Base-by-base conservation (phyloP, 2,113 vertebrate species). In the Henicopernis longicauda region DNA sequence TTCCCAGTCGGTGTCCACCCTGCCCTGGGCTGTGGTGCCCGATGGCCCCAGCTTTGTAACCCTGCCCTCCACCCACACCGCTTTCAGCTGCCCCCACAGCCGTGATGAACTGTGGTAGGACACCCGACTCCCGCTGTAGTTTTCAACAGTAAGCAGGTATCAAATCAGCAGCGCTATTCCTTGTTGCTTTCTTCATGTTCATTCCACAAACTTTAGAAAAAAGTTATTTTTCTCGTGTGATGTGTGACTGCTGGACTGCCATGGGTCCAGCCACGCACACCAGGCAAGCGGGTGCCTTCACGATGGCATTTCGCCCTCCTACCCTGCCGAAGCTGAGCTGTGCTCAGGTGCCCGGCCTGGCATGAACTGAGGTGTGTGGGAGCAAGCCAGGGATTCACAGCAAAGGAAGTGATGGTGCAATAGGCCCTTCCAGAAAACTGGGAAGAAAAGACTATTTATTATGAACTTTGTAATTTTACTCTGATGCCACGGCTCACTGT, bases 221-320 rank as follows among this genome's bases (percentile, higher is more conserved):
- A 10, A 50, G 49, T 52, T 72, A 23, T 26, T 34, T 32, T 84
- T 32, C 23, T 34, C 3, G 1, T 6, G 19, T 26, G 40, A 5
- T 7, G 7, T 2, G 16, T 16, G 16, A 40, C 25, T 36, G 27
- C 66, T 4, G 1, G 66, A 34, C 66, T n/a, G 71, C 9, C 3
- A 17, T 8, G 52, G 22, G 40, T 15, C 15, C 31, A n/a, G 45
- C 31, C 17, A 3, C 3, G 70, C 10, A 6, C 8, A 6, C 34
- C 9, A 1, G 25, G 32, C 3, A 32, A 14, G 44, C 1, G 2
- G 18, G 57, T 1, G 8, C 27, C 58, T 50, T 31, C 19, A 4
- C 9, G 3, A 7, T 2, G 2, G 26, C 16, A 4, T 54, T 19
- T n/a, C 3, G 3, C 27, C n/a, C 31, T 34, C 10, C 23, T 32